A percentile compares a stretch with the other conserved stretches of the same genome.
phyloP scores from a whole-genome alignment of 2,797 vertebrate genomes.

The Eleutherodactylus coqui region DNA sequence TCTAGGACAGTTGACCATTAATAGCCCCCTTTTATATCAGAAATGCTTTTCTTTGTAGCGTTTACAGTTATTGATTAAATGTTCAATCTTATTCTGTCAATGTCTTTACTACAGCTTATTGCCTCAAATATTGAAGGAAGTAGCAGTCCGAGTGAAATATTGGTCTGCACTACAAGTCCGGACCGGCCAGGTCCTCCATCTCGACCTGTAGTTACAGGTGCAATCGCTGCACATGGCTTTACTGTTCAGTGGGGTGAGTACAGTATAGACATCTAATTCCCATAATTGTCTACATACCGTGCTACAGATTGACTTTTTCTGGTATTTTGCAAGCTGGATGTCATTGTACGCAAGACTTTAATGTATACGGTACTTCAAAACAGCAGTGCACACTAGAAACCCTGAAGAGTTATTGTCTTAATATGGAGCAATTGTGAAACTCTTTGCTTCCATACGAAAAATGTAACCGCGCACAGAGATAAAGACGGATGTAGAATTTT shows the following conservation, averaged over 20 bases:
- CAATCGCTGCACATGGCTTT: slow-evolving; percentile 85
- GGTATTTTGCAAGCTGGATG: not conserved
- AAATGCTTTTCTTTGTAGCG: not conserved
- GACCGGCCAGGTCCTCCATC: slow-evolving; percentile 93
- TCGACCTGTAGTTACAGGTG: slow-evolving; percentile 80
- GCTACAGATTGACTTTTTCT: not conserved
- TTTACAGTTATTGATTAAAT: not conserved
- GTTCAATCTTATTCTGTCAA: not conserved
- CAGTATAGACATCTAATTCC: not conserved
- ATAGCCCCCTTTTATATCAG: not conserved
- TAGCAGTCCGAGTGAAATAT: slow-evolving; percentile 92
- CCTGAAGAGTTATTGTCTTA: not conserved
- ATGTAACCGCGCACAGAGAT: not conserved
- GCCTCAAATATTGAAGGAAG: slow-evolving; percentile 92
- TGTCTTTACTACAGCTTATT: slow-evolving; percentile 82
- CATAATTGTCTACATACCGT: not conserved
- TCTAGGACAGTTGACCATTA: not conserved
- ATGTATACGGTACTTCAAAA: not conserved
- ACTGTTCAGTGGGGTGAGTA: slow-evolving; percentile 92
- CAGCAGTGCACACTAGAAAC: not conserved
- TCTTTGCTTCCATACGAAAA: not conserved
- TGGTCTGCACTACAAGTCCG: slow-evolving; percentile 93
- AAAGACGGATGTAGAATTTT: slow-evolving; percentile 38
- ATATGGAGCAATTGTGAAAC: slow-evolving; percentile 22
- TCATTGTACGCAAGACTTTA: not conserved